A percentile compares a stretch with the other conserved stretches of the same genome.
Evolutionary conservation across 2,113 vertebrate species (phyloP).

Genomic region (Pristiophorus japonicus): DNA sequence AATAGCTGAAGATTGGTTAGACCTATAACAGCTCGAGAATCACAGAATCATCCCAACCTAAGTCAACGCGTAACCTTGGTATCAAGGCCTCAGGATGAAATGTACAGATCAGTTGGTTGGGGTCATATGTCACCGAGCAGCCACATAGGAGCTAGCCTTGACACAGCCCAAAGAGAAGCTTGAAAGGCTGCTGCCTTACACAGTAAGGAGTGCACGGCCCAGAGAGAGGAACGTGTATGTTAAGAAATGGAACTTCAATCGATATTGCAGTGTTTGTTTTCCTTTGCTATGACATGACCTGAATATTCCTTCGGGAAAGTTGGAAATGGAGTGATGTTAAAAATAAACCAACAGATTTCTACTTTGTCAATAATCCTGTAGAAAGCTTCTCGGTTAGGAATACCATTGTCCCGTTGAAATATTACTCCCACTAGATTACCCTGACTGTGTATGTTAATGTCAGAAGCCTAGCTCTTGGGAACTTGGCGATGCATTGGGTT

Average conservation of each 20-base stretch:
- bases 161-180: background rate
- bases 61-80: background rate
- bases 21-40: background rate
- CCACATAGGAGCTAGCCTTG: background rate
- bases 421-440: background rate
- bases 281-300: background rate
- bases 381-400: background rate
- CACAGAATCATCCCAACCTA: background rate
- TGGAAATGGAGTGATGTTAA: background rate
- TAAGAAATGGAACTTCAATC: background rate
- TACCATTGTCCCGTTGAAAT: background rate
- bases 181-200: background rate
- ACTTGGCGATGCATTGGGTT: background rate
- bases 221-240: background rate
- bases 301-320: background rate
- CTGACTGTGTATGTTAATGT: background rate
- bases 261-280: background rate
- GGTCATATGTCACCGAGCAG: background rate
- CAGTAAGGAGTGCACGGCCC: background rate
- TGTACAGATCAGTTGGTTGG: background rate
- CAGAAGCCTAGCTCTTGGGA: no score
- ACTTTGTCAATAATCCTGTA: background rate
- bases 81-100: background rate
- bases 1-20: background rate
- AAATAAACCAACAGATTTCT: background rate